phyloP scores from a whole-genome alignment of 1,140 invertebrate species.

The Gonioctena quinquepunctata region DNA sequence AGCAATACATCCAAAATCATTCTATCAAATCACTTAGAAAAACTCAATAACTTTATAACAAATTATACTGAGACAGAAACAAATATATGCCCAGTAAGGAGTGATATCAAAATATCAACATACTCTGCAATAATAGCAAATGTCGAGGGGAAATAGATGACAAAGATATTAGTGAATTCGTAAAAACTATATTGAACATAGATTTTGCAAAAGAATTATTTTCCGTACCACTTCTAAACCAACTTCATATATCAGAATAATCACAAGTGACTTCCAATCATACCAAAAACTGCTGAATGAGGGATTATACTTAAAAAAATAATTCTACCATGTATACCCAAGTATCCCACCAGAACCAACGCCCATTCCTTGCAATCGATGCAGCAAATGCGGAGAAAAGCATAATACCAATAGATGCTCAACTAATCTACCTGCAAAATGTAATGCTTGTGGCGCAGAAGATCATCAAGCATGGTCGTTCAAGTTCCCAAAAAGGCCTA shows the following conservation, averaged over 20 bases:
- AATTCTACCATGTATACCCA: conserved; percentile 10
- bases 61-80: not conserved
- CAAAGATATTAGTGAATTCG: not conserved
- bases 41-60: not conserved
- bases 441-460: conserved; percentile 7
- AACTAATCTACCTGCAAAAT: conserved; percentile 4
- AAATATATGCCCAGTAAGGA: not conserved
- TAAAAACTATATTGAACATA: not conserved
- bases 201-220: conserved; percentile 12
- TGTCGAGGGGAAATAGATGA: not conserved
- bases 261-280: not conserved
- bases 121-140: not conserved
- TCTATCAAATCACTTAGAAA: not conserved
- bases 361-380: conserved; percentile 4
- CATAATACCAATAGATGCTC: conserved; percentile 1
- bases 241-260: not conserved
- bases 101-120: not conserved
- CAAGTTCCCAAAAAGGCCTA: conserved; percentile 4
- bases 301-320: conserved; percentile 16
- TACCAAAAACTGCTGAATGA: conserved; percentile 5
- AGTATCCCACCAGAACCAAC: conserved; percentile 3
- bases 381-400: not conserved
- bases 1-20: not conserved
- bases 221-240: not conserved
- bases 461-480: conserved; percentile 16